Conservation (phyloP, 2,113 vertebrate species). For the Xyrauchen texanus region DNA sequence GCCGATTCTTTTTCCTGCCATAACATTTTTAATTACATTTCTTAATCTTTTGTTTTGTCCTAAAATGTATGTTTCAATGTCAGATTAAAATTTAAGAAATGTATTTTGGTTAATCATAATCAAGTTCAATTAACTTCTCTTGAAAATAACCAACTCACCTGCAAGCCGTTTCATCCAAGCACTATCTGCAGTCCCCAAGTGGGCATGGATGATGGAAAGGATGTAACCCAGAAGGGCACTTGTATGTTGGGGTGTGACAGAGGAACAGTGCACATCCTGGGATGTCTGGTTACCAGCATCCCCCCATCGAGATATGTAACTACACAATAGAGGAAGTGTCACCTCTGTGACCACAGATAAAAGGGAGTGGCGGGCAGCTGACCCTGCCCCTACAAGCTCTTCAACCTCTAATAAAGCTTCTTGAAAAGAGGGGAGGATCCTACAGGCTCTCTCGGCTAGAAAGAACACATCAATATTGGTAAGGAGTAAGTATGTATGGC, state of each 20-base stretch:
- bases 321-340: constrained; percentile 81
- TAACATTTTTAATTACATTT: too few species aligned
- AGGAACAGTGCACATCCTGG: constrained; percentile 75
- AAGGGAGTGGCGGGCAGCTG: constrained; percentile 83
- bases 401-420: constrained; percentile 85
- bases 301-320: constrained; percentile 90
- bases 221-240: constrained; percentile 88
- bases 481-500: neutral
- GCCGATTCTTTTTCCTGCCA: too few species aligned
- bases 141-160: constrained; percentile 69
- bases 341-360: constrained; percentile 89
- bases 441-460: constrained; percentile 78
- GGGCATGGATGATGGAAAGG: constrained; percentile 87
- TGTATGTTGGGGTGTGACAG: constrained; percentile 81
- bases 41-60: too few species aligned
- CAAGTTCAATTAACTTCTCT: too few species aligned
- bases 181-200: constrained; percentile 88
- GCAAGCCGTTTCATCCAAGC: constrained; percentile 93
- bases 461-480: constrained; percentile 78
- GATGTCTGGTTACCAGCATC: constrained; percentile 76
- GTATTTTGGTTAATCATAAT: too few species aligned
- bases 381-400: constrained; percentile 78
- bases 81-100: too few species aligned
- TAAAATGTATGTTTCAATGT: too few species aligned
- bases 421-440: constrained; percentile 84